Evolutionary conservation across 2,113 vertebrate genomes (phyloP).

Genomic region (Scortum barcoo): DNA sequence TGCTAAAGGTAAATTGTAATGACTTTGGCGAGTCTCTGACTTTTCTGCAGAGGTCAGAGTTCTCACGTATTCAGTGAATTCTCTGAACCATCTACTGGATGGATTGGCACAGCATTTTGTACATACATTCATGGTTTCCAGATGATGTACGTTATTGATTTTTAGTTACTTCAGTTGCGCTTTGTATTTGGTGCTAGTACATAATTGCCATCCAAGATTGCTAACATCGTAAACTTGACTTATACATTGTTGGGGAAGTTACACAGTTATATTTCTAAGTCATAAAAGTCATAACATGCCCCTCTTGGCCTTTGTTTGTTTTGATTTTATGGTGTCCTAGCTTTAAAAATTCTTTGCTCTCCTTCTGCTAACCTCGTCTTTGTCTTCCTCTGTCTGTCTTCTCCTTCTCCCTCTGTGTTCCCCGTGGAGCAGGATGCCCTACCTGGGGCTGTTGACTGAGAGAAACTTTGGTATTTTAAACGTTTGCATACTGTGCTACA

Average conservation of each 20-base stretch:
- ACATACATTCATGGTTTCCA: neutral
- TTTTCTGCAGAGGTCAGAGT: too few relatives aligned
- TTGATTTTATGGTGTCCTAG: neutral
- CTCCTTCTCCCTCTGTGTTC: constrained; percentile 22
- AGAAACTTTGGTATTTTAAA: constrained; percentile 73
- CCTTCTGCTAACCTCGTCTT: neutral
- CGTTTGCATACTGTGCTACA: constrained; percentile 63
- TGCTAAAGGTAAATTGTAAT: too few relatives aligned
- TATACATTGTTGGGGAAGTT: neutral
- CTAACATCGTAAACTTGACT: neutral
- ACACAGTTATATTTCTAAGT: neutral
- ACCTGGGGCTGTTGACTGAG: constrained; percentile 69
- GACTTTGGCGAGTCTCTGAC: too few relatives aligned
- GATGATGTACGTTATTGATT: too few relatives aligned
- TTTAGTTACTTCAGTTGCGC: neutral
- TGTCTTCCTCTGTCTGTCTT: constrained; percentile 5
- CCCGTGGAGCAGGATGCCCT: constrained; percentile 32
- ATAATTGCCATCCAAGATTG: neutral
- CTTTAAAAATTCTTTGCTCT: neutral
- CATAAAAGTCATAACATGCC: neutral
- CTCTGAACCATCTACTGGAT: neutral
- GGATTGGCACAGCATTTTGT: neutral
- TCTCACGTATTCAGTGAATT: neutral
- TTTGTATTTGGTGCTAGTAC: neutral
- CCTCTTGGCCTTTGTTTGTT: neutral